Conservation (phyloP, 2,797 vertebrate genomes). For the Esox lucius region DNA sequence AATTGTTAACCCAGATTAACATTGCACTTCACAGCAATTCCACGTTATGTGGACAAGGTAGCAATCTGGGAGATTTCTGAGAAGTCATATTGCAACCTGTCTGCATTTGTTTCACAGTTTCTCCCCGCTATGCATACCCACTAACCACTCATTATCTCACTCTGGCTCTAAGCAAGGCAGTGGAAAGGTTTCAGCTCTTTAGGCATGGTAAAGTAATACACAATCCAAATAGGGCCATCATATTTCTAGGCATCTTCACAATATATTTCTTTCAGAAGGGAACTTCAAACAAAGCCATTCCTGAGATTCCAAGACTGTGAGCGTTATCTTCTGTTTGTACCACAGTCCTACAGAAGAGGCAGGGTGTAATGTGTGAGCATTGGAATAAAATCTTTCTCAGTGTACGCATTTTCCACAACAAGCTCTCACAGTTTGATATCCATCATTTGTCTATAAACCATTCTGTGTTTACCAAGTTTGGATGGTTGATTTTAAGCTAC, state of each 20-base stretch:
- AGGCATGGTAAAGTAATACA: conserved; percentile 39
- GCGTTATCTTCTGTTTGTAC: conserved; percentile 70
- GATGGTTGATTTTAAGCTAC: no score
- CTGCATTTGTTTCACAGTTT: conserved; percentile 24
- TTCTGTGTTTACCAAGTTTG: no score
- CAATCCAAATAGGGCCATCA: conserved; percentile 61
- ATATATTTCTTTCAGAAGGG: conserved; percentile 65
- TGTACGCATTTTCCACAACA: not conserved
- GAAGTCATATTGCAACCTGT: conserved; percentile 24
- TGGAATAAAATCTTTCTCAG: conserved; percentile 45
- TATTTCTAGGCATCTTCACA: conserved; percentile 64
- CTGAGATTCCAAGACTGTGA: conserved; percentile 68
- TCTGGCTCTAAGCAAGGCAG: conserved; percentile 53
- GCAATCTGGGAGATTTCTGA: conserved; percentile 45
- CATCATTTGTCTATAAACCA: no score
- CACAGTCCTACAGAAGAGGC: conserved; percentile 51
- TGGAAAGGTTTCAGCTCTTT: conserved; percentile 51
- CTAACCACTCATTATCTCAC: conserved; percentile 54
- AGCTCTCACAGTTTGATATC: no score
- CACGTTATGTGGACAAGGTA: conserved; percentile 53
- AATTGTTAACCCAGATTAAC: conserved; percentile 37
- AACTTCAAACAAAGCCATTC: conserved; percentile 74
- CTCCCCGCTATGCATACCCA: conserved; percentile 34
- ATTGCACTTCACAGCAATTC: conserved; percentile 33
- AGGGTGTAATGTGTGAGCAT: conserved; percentile 41